phyloP scores from a whole-genome alignment of 2,888 invertebrate species.

The Bimastos eiseni region DNA sequence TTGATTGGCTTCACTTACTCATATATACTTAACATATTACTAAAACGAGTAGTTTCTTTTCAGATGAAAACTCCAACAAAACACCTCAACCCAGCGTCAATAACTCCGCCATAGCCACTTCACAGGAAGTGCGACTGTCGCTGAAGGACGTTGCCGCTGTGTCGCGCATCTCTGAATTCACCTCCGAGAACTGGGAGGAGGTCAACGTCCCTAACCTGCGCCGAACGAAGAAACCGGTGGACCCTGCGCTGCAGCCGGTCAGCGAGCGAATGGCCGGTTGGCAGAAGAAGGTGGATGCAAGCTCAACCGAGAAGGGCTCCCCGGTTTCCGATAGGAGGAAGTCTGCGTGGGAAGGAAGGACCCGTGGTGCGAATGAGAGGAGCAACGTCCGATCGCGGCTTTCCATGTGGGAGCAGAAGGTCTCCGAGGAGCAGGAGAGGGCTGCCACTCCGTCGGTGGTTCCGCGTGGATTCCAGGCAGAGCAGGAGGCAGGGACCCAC shows the following conservation, averaged over 20 bases:
- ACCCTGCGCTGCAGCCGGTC: conserved; percentile 47
- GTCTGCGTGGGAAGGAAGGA: background rate
- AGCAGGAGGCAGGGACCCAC: background rate
- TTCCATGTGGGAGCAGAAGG: conserved; percentile 22
- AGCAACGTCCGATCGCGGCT: background rate
- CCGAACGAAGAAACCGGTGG: background rate
- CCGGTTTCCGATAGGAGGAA: background rate
- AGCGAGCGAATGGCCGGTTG: conserved; percentile 57
- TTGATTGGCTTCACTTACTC: too few species aligned
- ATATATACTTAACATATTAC: too few species aligned
- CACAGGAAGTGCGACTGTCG: background rate
- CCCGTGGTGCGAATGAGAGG: background rate
- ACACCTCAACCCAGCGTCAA: background rate
- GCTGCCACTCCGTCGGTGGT: background rate
- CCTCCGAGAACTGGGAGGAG: background rate
- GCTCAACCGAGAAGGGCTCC: background rate
- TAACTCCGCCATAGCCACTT: background rate
- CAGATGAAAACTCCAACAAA: background rate
- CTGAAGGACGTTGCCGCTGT: background rate
- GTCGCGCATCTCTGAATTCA: background rate
- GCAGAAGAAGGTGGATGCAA: conserved; percentile 47
- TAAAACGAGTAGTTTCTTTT: background rate
- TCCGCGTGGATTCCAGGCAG: background rate
- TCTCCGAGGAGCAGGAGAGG: background rate
- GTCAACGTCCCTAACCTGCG: background rate